phyloP scores from a whole-genome alignment of 2,113 vertebrate species.

The Sander vitreus region DNA sequence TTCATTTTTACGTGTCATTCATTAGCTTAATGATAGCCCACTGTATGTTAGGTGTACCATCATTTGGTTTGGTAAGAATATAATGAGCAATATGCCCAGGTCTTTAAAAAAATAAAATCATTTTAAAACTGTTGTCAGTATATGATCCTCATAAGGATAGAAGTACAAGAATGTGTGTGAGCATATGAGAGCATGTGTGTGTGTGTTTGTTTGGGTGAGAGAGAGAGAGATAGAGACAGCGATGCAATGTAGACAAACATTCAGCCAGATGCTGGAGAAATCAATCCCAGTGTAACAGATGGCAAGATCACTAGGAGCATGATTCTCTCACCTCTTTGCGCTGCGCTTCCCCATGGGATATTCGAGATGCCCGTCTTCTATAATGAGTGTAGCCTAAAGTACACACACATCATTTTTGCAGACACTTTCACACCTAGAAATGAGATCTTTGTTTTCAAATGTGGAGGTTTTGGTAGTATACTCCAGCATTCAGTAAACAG shows the following conservation, averaged over 20 bases:
- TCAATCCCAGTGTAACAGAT: constrained; percentile 67
- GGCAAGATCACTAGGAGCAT: constrained; percentile 58
- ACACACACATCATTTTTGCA: constrained; percentile 14
- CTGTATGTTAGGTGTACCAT: constrained; percentile 3
- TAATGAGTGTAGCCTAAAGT: constrained; percentile 46
- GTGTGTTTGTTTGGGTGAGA: background rate
- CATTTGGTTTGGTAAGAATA: background rate
- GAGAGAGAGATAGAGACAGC: background rate
- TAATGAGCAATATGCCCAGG: background rate
- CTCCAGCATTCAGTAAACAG: constrained; percentile 21
- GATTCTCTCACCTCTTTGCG: constrained; percentile 62
- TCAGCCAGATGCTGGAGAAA: constrained; percentile 70
- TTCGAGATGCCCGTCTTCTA: constrained; percentile 42
- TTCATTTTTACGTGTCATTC: background rate
- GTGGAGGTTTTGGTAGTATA: background rate
- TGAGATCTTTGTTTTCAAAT: constrained; percentile 29
- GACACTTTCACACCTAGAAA: constrained; percentile 21
- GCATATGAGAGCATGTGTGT: background rate
- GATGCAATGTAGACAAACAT: constrained; percentile 55
- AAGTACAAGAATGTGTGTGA: background rate
- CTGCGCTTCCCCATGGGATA: constrained; percentile 40
- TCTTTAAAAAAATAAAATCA: too few relatives aligned
- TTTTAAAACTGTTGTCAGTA: background rate
- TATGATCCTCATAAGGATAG: background rate
- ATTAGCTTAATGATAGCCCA: constrained; percentile 5